phyloP scores from a whole-genome alignment of 1,140 invertebrate species.

The Sitobion miscanthi region DNA sequence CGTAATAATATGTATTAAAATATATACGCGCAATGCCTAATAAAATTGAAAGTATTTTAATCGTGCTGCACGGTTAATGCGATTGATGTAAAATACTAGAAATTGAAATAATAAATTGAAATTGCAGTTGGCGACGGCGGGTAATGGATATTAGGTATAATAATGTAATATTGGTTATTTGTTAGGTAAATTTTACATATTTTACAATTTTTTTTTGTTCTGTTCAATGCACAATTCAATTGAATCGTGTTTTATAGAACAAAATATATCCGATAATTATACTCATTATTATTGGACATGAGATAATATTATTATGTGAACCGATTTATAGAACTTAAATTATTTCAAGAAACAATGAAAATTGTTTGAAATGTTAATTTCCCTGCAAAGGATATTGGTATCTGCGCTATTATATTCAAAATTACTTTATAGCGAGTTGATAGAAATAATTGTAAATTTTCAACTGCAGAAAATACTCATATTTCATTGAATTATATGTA shows the following conservation, averaged over 20 bases:
- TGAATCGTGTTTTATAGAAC: not conserved
- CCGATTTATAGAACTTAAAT: not conserved
- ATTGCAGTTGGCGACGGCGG: no score
- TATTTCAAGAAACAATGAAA: not conserved
- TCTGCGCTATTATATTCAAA: not conserved
- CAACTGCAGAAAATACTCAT: not conserved
- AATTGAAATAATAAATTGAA: not conserved
- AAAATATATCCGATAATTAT: not conserved
- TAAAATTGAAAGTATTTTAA: not conserved
- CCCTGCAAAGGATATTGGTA: not conserved
- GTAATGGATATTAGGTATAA: no score
- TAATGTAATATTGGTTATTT: not conserved
- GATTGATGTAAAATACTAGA: not conserved
- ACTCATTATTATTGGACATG: not conserved
- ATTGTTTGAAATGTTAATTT: not conserved
- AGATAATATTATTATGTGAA: not conserved
- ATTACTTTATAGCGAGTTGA: not conserved
- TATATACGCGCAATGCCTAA: not conserved
- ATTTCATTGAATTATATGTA: not conserved
- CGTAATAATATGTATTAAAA: not conserved
- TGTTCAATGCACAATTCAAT: not conserved
- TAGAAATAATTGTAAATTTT: slow-evolving; percentile 1
- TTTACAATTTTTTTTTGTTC: not conserved
- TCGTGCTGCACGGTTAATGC: no score
- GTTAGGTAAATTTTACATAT: not conserved